Conservation (phyloP, 2,888 invertebrate genomes). For the Netelia melanura region DNA sequence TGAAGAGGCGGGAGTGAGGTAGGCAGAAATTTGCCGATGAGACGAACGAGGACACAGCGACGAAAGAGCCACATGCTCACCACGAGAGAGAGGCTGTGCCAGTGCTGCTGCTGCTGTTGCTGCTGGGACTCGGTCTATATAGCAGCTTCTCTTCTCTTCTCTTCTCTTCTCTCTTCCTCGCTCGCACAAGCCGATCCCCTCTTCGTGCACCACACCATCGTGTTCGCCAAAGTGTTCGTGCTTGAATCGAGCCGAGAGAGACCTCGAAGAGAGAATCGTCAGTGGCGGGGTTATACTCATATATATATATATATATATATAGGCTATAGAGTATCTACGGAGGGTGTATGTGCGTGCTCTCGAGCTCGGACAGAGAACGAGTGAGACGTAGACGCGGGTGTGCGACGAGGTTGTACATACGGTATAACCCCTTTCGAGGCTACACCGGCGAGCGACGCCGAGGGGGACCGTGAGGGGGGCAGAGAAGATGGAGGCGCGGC, state of each 20-base stretch:
- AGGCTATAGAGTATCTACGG: constrained; percentile 1
- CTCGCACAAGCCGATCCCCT: background rate
- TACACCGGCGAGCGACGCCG: constrained; percentile 67
- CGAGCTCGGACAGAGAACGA: constrained; percentile 57
- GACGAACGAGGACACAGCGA: constrained; percentile 78
- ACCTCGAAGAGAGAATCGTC: constrained; percentile 26
- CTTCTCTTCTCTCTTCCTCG: background rate
- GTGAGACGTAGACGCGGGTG: constrained; percentile 61
- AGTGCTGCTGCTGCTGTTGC: background rate
- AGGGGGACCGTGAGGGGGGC: constrained; percentile 35
- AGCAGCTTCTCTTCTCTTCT: background rate
- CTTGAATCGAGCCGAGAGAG: constrained; percentile 28
- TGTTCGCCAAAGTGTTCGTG: constrained; percentile 39
- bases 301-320: background rate
- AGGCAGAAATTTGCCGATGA: constrained; percentile 81
- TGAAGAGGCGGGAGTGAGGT: constrained; percentile 60
- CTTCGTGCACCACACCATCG: background rate
- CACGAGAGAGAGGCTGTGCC: constrained; percentile 1
- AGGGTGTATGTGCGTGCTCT: constrained; percentile 44
- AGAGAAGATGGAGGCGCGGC: constrained; percentile 73
- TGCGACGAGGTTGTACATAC: constrained; percentile 59
- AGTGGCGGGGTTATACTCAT: constrained; percentile 32
- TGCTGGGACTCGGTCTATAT: background rate
- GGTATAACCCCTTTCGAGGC: constrained; percentile 64
- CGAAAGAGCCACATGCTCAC: constrained; percentile 54